phyloP scores from a whole-genome alignment of 2,113 vertebrate species.

The Phrynocephalus versicolor region DNA sequence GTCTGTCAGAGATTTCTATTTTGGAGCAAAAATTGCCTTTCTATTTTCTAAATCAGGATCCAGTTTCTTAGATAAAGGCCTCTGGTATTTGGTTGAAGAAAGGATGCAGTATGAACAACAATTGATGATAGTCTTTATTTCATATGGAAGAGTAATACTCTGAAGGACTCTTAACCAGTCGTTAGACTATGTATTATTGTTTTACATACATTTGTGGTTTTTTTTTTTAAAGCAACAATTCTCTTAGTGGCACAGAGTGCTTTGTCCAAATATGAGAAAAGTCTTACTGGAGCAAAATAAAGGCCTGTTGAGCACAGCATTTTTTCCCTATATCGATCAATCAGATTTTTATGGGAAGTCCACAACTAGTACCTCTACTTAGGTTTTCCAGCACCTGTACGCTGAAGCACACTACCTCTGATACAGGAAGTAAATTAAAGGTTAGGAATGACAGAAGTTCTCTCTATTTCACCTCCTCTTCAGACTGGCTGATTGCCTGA shows the following conservation, averaged over 20 bases:
- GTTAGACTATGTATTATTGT: accelerated
- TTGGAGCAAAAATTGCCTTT: background rate
- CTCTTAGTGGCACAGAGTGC: background rate
- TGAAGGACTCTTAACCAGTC: background rate
- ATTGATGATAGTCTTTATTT: background rate
- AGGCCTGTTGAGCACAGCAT: background rate
- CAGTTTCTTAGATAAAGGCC: background rate
- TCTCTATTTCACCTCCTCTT: too few species aligned
- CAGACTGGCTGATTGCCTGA: too few species aligned
- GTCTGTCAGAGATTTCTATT: background rate
- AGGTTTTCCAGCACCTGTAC: background rate
- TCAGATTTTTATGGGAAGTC: background rate
- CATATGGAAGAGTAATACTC: background rate
- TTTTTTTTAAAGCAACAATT: background rate
- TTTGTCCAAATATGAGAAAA: background rate
- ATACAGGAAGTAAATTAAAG: too few species aligned
- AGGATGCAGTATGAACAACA: background rate
- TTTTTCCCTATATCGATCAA: background rate
- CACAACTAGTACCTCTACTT: background rate
- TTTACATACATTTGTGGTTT: too few species aligned
- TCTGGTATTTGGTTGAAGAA: background rate
- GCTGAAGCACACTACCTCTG: background rate
- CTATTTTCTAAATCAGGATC: background rate
- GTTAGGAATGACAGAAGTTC: too few species aligned
- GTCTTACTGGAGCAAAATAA: background rate